Evolutionary conservation across 2,888 invertebrate genomes (phyloP).

Genomic region (Phortica magna): DNA sequence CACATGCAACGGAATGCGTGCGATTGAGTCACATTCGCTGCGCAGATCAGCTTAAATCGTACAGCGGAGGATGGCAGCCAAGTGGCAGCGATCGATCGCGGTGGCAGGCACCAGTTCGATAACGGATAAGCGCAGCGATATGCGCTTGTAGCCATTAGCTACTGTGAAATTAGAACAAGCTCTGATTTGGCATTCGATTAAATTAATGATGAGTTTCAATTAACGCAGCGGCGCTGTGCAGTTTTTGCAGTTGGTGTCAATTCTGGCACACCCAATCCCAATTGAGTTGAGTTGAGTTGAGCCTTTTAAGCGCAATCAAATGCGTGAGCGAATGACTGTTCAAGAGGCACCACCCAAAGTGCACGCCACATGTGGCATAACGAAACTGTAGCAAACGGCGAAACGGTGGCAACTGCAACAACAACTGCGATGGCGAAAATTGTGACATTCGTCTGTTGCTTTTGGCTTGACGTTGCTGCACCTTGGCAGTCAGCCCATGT

Average conservation of each 20-base stretch:
- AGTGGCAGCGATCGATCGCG: background rate
- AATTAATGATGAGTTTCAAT: slow-evolving; percentile 29
- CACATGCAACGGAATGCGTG: slow-evolving; percentile 38
- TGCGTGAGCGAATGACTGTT: background rate
- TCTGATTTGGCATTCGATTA: background rate
- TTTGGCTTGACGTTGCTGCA: background rate
- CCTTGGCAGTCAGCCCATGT: background rate
- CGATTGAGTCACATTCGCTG: slow-evolving; percentile 15
- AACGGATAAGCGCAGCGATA: slow-evolving; percentile 10
- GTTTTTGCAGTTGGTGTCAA: slow-evolving; percentile 2
- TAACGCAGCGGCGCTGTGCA: background rate
- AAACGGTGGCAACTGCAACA: slow-evolving; percentile 15
- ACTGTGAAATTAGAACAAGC: slow-evolving; percentile 27
- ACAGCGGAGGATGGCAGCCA: background rate
- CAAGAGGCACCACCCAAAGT: slow-evolving; percentile 30
- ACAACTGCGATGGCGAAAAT: background rate
- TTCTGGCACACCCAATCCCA: slow-evolving; percentile 29
- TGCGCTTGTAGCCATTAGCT: background rate
- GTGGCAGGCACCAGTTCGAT: background rate
- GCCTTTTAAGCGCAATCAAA: background rate
- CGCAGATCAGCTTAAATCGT: background rate
- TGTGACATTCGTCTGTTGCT: slow-evolving; percentile 3
- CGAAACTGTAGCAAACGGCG: slow-evolving; percentile 12
- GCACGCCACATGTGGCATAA: slow-evolving; percentile 27
- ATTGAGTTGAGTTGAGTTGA: background rate